Percentiles rank a stretch among this genome's conserved stretches.
These are phyloP conservation scores for Sphenodon punctatus DNA, from an alignment of 2,797 vertebrate species.

Conservation along the genomic window DNA sequence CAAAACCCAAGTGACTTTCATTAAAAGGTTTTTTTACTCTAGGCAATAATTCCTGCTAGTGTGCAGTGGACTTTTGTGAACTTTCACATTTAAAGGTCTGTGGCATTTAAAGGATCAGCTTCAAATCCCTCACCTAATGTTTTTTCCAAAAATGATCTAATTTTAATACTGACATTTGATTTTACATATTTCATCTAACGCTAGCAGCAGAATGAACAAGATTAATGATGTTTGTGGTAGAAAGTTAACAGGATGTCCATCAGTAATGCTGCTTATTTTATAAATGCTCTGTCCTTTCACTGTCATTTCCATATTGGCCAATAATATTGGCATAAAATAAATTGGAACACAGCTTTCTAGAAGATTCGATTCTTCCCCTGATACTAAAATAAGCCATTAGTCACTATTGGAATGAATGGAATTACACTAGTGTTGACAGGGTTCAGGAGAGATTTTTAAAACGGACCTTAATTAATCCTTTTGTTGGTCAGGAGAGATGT, in stretches of 20 bases:
- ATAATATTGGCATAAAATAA: not conserved
- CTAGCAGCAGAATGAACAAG: not conserved
- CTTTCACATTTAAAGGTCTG: too few species aligned
- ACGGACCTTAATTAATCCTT: not conserved
- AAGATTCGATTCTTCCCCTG: not conserved
- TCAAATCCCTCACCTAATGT: too few species aligned
- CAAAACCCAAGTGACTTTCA: too few species aligned
- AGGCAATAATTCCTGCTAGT: too few species aligned
- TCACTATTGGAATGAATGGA: not conserved
- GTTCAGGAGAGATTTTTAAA: not conserved
- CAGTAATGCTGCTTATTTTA: not conserved
- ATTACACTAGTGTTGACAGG: not conserved
- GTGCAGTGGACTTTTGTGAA: too few species aligned
- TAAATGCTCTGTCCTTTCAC: not conserved
- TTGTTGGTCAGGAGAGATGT: not conserved
- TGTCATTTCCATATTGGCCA: not conserved
- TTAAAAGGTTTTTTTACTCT: too few species aligned
- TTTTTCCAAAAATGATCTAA: too few species aligned
- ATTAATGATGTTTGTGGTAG: not conserved
- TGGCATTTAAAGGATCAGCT: too few species aligned
- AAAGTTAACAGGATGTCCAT: not conserved
- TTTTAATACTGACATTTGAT: too few species aligned
- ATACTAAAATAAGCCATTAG: accelerated
- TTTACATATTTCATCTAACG: not conserved
- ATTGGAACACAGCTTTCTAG: not conserved